Evolutionary conservation across 2,113 vertebrate genomes (phyloP).

Genomic region (Aleadryas rufinucha): DNA sequence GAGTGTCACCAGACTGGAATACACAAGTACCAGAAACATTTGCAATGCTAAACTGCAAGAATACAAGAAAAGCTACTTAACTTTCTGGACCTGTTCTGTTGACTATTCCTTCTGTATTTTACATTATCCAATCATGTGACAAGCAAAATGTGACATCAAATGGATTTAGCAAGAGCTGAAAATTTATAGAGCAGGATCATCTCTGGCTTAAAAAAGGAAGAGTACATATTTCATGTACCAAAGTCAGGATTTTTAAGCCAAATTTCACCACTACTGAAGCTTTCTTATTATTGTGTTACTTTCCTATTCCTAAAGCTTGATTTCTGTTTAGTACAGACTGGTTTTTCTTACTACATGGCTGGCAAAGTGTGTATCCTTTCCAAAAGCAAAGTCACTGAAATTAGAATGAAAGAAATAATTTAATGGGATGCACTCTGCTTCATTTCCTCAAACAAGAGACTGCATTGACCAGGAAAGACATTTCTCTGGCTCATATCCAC

Average conservation of each 20-base stretch:
- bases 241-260: neutral
- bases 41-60: neutral
- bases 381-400: neutral
- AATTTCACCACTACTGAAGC: neutral
- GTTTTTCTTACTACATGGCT: neutral
- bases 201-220: neutral
- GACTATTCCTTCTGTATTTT: neutral
- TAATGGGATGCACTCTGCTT: constrained; percentile 9
- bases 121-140: neutral
- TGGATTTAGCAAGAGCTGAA: neutral
- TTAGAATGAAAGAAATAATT: constrained; percentile 28
- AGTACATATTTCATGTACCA: neutral
- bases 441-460: constrained; percentile 34
- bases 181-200: neutral
- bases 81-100: neutral
- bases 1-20: neutral
- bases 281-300: neutral
- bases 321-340: neutral
- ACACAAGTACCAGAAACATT: neutral
- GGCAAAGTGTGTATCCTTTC: neutral
- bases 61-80: neutral
- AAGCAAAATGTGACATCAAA: neutral
- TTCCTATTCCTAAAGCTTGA: neutral
- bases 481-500: constrained; percentile 33
- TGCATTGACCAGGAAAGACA: neutral